phyloP scores from a whole-genome alignment of 2,797 vertebrate species.

The Arrhamphus sclerolepis region DNA sequence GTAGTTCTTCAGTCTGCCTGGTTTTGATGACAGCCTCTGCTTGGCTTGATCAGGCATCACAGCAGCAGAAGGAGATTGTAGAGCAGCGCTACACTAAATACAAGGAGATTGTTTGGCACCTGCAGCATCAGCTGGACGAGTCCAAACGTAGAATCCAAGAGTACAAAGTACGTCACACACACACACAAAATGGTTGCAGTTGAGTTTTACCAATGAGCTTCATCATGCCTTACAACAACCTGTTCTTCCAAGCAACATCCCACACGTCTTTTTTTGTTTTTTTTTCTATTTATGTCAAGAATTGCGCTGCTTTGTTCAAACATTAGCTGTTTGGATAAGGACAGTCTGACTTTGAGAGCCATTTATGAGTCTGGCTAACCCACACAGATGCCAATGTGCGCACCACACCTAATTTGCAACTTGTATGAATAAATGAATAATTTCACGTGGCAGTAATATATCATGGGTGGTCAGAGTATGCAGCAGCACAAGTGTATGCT shows the following conservation, averaged over 20 bases:
- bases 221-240: slow-evolving; percentile 29
- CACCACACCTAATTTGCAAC: slow-evolving; percentile 59
- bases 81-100: slow-evolving; percentile 86
- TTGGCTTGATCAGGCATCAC: slow-evolving; percentile 79
- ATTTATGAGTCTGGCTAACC: slow-evolving; percentile 58
- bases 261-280: no score
- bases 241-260: slow-evolving; percentile 45
- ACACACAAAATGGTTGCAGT: not conserved
- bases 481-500: slow-evolving; percentile 20
- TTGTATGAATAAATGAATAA: slow-evolving; percentile 69
- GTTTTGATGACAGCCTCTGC: slow-evolving; percentile 11
- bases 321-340: slow-evolving; percentile 46
- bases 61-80: slow-evolving; percentile 78
- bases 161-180: slow-evolving; percentile 78
- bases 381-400: slow-evolving; percentile 49
- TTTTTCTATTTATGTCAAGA: slow-evolving; percentile 55
- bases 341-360: slow-evolving; percentile 54
- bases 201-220: slow-evolving; percentile 16
- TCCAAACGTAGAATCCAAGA: slow-evolving; percentile 82
- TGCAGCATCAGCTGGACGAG: slow-evolving; percentile 86
- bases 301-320: slow-evolving; percentile 61
- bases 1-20: not conserved
- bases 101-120: slow-evolving; percentile 84
- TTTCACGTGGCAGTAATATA: slow-evolving; percentile 43
- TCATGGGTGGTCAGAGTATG: slow-evolving; percentile 27